Evolutionary conservation across 2,113 vertebrate genomes (phyloP), one percentile per base, ranked within the genome.

Genomic region (Chaenocephalus aceratus): DNA sequence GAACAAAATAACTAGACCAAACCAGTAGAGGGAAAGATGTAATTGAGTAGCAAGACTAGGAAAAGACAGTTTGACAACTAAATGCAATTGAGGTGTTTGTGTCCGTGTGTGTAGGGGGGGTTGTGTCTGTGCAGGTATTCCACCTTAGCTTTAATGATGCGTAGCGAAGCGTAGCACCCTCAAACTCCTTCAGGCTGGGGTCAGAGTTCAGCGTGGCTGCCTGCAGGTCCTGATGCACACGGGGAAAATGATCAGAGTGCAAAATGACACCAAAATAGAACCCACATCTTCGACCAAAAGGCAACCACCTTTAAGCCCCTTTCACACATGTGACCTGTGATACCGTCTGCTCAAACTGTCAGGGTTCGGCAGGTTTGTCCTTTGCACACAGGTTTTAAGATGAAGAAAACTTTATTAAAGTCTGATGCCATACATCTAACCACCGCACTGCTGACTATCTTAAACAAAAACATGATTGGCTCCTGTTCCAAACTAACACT

Each of bases 181-280:
- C 98, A 91, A 99, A 99, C 89, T 99, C 98, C 92, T 99, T 99
- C 80, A 99, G 95, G 88, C 98, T 99, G 77, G 98, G 98, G 87
- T 99, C 98, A 26, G 98, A 96, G 91, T 98, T 97, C 88, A 98
- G 96, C 1, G 97, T 98, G 85, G 97, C 98, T 48, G 96, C 98
- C 65, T 99, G 98, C 72, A 99, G 93, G 85, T 99, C 98, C 98
- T 99, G 89, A 69, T 45, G 36, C 68, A 91, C 23, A 87, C 13
- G 84, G 57, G 30, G 46, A 49, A 83, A 12, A 70, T 62, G 14
- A 52, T 88, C 49, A 82, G 41, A 8, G 51, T 36, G 60, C 21
- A 71, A 81, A 80, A 65, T 44, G 5, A 65, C 12, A 52, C 6
- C 14, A 52, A 66, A 82, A 21, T 16, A 23, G 63, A 44, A 12